Evolutionary conservation across 92 coral and sea anemone genomes (phyloP).

Genomic region (Isaurus tuberculatus): DNA sequence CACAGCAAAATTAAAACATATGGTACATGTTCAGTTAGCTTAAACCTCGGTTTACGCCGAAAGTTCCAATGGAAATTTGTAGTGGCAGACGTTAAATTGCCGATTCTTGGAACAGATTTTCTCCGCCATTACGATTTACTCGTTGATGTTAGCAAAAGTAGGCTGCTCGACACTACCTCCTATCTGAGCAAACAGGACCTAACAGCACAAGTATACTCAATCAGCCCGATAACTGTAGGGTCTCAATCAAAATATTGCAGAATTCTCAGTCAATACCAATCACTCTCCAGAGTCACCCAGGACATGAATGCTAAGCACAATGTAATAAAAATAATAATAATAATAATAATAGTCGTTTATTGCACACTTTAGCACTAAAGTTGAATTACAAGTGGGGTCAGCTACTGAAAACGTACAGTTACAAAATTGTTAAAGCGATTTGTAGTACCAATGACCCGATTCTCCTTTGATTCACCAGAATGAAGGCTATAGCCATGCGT

Average conservation of each 20-base stretch:
- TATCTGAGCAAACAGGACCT: slow-evolving; percentile 25
- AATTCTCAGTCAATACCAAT: slow-evolving; percentile 40
- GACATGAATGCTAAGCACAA: slow-evolving; percentile 48
- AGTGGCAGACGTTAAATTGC: neutral
- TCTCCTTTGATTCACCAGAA: too few relatives aligned
- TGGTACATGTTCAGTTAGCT: neutral
- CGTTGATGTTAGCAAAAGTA: neutral
- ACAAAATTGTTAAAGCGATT: too few relatives aligned
- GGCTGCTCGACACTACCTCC: slow-evolving; percentile 14
- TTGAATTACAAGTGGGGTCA: too few relatives aligned
- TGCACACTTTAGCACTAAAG: too few relatives aligned
- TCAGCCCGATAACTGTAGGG: slow-evolving; percentile 48
- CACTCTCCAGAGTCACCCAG: slow-evolving; percentile 48
- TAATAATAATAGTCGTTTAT: too few relatives aligned
- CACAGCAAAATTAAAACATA: neutral
- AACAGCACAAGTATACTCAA: slow-evolving; percentile 33
- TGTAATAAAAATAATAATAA: too few relatives aligned
- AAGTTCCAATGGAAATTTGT: neutral
- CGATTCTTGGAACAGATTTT: neutral
- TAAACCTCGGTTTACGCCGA: neutral
- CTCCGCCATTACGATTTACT: neutral
- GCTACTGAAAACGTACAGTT: too few relatives aligned
- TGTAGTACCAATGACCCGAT: too few relatives aligned
- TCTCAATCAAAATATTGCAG: slow-evolving; percentile 22
- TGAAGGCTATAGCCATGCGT: too few relatives aligned